Percentiles rank a stretch among this genome's conserved stretches.
phyloP scores from a whole-genome alignment of 2,797 vertebrate genomes.

The Hydrocynus forskahlii region DNA sequence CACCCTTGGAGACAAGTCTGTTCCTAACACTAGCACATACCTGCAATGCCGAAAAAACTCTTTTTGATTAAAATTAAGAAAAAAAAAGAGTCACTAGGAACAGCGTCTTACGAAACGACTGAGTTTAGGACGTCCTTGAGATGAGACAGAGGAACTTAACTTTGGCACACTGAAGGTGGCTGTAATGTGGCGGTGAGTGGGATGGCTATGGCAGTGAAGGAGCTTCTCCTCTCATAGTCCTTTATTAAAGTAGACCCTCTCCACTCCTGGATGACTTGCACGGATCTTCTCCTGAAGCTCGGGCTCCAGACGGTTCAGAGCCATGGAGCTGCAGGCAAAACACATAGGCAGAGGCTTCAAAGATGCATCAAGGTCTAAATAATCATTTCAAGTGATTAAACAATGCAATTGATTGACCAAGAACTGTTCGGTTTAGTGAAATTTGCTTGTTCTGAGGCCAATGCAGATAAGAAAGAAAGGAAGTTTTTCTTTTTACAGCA shows the following conservation, averaged over 20 bases:
- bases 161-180: conserved; percentile 79
- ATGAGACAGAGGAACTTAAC: conserved; percentile 67
- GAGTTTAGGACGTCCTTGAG: conserved; percentile 52
- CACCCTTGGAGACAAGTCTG: conserved; percentile 53
- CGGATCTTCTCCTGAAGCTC: conserved; percentile 91
- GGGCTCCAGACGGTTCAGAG: conserved; percentile 88
- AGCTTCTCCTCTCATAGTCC: conserved; percentile 83
- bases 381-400: too few relatives aligned
- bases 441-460: too few relatives aligned
- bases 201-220: conserved; percentile 62
- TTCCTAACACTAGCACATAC: conserved; percentile 48
- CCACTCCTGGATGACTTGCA: conserved; percentile 82
- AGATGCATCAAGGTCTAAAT: too few relatives aligned
- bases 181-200: conserved; percentile 57
- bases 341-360: background rate
- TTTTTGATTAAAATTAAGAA: conserved; percentile 52
- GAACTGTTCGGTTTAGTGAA: too few relatives aligned
- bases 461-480: too few relatives aligned
- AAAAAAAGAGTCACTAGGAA: conserved; percentile 59
- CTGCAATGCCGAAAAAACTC: conserved; percentile 56
- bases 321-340: conserved; percentile 84
- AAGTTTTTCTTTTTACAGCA: too few relatives aligned
- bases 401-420: too few relatives aligned
- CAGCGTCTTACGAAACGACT: conserved; percentile 64
- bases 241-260: conserved; percentile 96